Conservation (phyloP, 2,888 invertebrate species). For the Agrypnus murinus region DNA sequence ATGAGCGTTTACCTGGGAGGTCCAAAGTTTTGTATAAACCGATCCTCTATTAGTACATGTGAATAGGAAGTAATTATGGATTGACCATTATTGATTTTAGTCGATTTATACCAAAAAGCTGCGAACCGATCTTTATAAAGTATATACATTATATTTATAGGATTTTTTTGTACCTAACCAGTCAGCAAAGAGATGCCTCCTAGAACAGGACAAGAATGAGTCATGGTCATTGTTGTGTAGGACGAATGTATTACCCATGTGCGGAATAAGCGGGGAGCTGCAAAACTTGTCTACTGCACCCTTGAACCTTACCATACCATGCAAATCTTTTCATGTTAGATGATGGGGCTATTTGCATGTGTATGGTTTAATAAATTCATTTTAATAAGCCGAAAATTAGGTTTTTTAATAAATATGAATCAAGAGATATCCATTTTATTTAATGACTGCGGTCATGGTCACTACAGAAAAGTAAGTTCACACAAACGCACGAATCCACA, state of each 20-base stretch:
- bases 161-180: no score
- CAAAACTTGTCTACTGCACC: constrained; percentile 44
- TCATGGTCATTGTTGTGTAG: constrained; percentile 43
- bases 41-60: no score
- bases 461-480: constrained; percentile 16
- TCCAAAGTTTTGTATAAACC: no score
- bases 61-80: no score
- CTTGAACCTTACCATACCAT: constrained; percentile 42
- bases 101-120: no score
- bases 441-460: constrained; percentile 25
- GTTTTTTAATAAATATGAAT: no score
- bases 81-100: no score
- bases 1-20: no score
- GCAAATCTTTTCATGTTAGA: constrained; percentile 17
- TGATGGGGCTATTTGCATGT: constrained; percentile 4
- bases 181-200: background rate
- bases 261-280: constrained; percentile 29
- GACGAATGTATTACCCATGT: constrained; percentile 13
- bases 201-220: constrained; percentile 29
- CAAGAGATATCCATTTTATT: background rate
- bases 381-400: no score
- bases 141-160: no score
- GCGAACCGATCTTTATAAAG: no score
- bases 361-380: no score
- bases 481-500: constrained; percentile 11